Evolutionary conservation across 2,888 invertebrate genomes (phyloP).

Genomic region (Erebia palarica): DNA sequence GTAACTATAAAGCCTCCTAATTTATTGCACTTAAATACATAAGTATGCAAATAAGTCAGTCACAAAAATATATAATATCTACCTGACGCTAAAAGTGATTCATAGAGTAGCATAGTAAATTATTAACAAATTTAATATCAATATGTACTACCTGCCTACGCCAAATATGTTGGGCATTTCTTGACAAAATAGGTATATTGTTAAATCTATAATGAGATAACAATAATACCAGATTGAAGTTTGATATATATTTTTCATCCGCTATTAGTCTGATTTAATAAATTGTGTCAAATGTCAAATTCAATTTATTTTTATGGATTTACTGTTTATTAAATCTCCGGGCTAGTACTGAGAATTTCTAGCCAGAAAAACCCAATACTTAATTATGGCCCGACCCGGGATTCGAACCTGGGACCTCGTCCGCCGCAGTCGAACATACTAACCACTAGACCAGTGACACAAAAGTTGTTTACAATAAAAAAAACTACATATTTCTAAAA

Average conservation of each 20-base stretch:
- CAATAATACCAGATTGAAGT: neutral
- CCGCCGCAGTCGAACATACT: no score
- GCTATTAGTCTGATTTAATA: neutral
- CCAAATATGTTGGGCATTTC: neutral
- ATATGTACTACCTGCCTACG: neutral
- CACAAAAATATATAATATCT: neutral
- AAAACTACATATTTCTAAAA: no score
- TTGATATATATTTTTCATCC: neutral
- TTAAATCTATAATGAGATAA: constrained; percentile 4
- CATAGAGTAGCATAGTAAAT: neutral
- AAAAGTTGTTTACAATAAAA: no score
- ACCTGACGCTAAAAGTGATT: neutral
- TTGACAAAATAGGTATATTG: neutral
- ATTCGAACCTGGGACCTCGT: no score
- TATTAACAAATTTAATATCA: neutral
- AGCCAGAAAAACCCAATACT: no score
- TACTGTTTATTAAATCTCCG: neutral
- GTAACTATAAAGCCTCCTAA: neutral
- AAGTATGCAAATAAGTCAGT: neutral
- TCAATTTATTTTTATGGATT: neutral
- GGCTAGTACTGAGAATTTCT: no score
- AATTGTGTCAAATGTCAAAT: no score
- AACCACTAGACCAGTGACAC: no score
- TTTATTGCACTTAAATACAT: constrained; percentile 7
- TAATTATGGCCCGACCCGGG: no score